phyloP scores from a whole-genome alignment of 2,888 invertebrate species.

The Drosophila colorata region DNA sequence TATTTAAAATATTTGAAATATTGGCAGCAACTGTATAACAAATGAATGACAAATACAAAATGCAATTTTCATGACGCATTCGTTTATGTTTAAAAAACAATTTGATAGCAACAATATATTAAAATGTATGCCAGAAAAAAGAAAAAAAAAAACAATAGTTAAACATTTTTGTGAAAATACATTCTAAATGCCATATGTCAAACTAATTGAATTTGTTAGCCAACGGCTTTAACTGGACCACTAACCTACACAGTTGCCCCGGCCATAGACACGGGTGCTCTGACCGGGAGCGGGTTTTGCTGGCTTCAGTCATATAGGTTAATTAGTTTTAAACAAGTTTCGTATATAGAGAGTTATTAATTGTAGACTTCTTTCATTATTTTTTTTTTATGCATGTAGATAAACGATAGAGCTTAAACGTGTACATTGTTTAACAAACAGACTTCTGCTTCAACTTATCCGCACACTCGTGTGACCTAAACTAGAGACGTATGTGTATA shows the following conservation, averaged over 20 bases:
- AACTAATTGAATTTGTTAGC: conserved; percentile 38
- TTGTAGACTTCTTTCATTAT: conserved; percentile 24
- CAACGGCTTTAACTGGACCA: conserved; percentile 37
- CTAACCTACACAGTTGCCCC: conserved; percentile 44
- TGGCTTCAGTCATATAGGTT: conserved; percentile 65
- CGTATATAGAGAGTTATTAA: conserved; percentile 47
- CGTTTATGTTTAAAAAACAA: conserved; percentile 5
- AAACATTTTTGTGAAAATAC: conserved; percentile 18
- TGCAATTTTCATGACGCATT: conserved; percentile 15
- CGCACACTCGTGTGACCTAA: conserved; percentile 62
- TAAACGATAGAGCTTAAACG: conserved; percentile 80
- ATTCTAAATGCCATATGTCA: conserved; percentile 34
- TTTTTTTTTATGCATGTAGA: conserved; percentile 71
- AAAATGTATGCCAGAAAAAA: conserved; percentile 1
- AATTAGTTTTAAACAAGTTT: conserved; percentile 63
- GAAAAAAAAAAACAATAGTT: not conserved
- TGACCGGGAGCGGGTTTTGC: conserved; percentile 8
- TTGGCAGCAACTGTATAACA: conserved; percentile 31
- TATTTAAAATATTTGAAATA: conserved; percentile 7
- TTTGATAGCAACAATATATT: conserved; percentile 10
- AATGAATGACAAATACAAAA: conserved; percentile 39
- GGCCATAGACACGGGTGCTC: not conserved
- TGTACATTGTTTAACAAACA: conserved; percentile 80
- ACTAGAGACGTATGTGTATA: conserved; percentile 61
- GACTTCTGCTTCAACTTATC: conserved; percentile 71